These are phyloP conservation scores for Cynocephalus volans DNA, from an alignment of 2,113 vertebrate genomes.

Conservation along the genomic window DNA sequence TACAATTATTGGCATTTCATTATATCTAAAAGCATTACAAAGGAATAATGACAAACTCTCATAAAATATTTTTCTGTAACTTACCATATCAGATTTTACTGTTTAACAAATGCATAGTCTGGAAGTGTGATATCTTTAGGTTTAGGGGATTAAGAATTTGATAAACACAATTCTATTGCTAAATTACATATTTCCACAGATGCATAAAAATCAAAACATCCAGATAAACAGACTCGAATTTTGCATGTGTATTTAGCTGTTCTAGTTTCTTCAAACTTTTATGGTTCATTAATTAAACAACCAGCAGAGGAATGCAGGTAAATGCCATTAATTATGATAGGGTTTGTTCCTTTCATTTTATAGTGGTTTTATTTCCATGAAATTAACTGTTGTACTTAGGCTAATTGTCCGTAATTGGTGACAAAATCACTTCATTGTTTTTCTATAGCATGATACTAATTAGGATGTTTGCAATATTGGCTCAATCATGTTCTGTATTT, in stretches of 20 bases:
- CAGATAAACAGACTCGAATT: conserved; percentile 28
- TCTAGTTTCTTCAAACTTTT: conserved; percentile 76
- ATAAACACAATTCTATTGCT: background rate
- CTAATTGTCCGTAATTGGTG: conserved; percentile 90
- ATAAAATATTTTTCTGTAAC: background rate
- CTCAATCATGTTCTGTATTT: conserved; percentile 78
- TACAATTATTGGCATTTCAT: background rate
- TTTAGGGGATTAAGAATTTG: background rate
- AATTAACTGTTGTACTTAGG: conserved; percentile 89
- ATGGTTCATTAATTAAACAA: conserved; percentile 74
- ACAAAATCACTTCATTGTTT: conserved; percentile 90
- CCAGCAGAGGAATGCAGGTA: conserved; percentile 76
- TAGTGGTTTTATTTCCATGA: conserved; percentile 86
- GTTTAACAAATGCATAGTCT: background rate
- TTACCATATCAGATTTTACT: background rate
- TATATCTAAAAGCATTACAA: background rate
- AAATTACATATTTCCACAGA: background rate
- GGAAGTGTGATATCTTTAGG: background rate
- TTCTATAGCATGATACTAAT: conserved; percentile 89
- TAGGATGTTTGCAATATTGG: conserved; percentile 85
- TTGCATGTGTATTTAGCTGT: conserved; percentile 33
- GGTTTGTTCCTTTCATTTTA: conserved; percentile 86
- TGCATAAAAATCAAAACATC: conserved; percentile 39
- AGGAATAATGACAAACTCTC: background rate
- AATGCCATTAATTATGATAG: conserved; percentile 85